These are phyloP conservation scores for Acromyrmex heyeri DNA, from an alignment of 1,140 invertebrate species.

Conservation along the genomic window DNA sequence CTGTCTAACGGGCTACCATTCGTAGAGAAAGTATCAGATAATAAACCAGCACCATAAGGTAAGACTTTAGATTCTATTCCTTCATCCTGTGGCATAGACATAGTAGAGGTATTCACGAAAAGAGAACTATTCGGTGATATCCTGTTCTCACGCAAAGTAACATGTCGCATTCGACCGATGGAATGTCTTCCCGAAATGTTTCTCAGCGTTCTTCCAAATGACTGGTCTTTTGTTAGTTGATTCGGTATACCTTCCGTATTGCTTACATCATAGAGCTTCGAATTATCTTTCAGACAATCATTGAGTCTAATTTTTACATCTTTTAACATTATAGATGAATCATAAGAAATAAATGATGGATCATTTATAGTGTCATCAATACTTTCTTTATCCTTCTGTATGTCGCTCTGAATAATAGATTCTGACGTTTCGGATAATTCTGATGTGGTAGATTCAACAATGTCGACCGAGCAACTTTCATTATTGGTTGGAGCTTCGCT, in stretches of 20 bases:
- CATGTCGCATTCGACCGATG: slow-evolving; percentile 77
- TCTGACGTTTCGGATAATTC: slow-evolving; percentile 72
- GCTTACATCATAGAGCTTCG: slow-evolving; percentile 71
- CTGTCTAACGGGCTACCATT: slow-evolving; percentile 75
- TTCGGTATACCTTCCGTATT: slow-evolving; percentile 59
- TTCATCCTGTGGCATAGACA: slow-evolving; percentile 74
- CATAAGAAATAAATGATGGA: slow-evolving; percentile 75
- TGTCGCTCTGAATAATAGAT: slow-evolving; percentile 39
- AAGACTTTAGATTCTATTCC: slow-evolving; percentile 68
- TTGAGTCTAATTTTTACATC: slow-evolving; percentile 81
- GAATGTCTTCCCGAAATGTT: slow-evolving; percentile 80
- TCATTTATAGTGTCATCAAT: slow-evolving; percentile 58
- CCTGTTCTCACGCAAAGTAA: slow-evolving; percentile 76
- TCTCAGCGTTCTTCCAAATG: slow-evolving; percentile 81
- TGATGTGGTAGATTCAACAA: slow-evolving; percentile 78
- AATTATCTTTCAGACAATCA: slow-evolving; percentile 81
- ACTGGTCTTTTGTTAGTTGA: slow-evolving; percentile 68
- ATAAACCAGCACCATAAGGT: slow-evolving; percentile 68
- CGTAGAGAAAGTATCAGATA: slow-evolving; percentile 55
- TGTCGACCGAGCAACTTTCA: slow-evolving; percentile 75
- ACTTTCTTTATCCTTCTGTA: slow-evolving; percentile 63
- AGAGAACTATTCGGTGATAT: slow-evolving; percentile 81
- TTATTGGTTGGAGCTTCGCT: slow-evolving; percentile 66
- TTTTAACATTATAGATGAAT: slow-evolving; percentile 80
- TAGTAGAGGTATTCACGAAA: slow-evolving; percentile 80